Conservation (phyloP, 53 echinoderm and acorn worm species). For the Patiria pectinifera region DNA sequence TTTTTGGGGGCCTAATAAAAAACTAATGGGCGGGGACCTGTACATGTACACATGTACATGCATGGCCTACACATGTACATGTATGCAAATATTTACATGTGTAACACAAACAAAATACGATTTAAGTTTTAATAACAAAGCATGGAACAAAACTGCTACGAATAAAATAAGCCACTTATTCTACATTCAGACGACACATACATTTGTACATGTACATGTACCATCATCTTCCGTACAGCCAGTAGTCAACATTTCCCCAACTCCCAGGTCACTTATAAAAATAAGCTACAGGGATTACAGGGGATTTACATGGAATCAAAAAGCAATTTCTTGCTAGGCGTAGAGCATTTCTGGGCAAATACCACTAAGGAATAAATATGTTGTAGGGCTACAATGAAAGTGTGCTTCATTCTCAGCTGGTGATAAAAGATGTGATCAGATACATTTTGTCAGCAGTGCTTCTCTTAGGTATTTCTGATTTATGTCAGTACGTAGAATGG, state of each 20-base stretch:
- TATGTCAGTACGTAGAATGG: neutral
- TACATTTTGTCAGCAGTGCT: neutral
- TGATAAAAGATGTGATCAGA: neutral
- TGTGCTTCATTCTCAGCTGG: neutral
- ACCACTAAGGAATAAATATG: neutral
- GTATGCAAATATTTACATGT: no score
- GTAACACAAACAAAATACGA: no score
- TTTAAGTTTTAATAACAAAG: no score
- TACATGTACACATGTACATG: no score
- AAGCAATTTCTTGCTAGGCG: neutral
- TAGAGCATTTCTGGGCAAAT: neutral
- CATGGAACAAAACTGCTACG: no score
- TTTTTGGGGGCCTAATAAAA: no score
- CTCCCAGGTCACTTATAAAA: neutral
- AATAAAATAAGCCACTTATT: no score
- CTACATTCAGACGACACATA: no score
- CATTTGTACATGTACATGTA: no score
- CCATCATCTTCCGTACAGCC: no score
- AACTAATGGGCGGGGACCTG: no score
- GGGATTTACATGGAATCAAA: neutral
- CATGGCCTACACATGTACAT: no score
- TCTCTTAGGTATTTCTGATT: neutral
- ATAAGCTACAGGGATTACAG: neutral
- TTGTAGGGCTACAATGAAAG: neutral
- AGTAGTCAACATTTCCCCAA: neutral